Evolutionary conservation across 2,113 vertebrate genomes (phyloP), one percentile per base, ranked within the genome.

Genomic region (Psophia crepitans): DNA sequence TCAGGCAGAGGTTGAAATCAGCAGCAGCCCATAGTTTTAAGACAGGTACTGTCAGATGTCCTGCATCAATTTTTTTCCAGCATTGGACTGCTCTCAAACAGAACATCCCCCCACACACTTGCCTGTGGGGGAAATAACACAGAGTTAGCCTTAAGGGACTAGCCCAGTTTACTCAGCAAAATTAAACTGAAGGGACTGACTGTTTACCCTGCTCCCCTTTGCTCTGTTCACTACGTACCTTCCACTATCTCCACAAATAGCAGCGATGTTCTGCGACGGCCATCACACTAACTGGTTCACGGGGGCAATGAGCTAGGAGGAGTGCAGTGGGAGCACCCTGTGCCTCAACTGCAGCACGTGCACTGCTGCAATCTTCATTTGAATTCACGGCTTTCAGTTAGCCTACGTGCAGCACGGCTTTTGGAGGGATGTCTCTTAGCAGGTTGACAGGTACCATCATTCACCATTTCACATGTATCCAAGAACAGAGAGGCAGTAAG

Each of bases 171-270:
- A 58, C 37, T 74, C 51, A 54, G 58, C 54, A 71, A 58, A 83
- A 80, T 49, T 21, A n/a, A 85, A 0, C 74, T 35, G 53, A 39
- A 58, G 53, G 46, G 13, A 69, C 2, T 15, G 16, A n/a, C 46
- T 68, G 17, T 26, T 87, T 9, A 49, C 41, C 35, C 84, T 14
- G 24, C 53, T 85, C 22, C 12, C 11, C 26, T 54, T n/a, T 30
- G 61, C 57, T 46, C 24, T 49, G 28, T 10, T 90, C 37, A 5
- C 49, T 2, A 14, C 23, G 58, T 32, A 5, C 53, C 18, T 76
- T 53, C 48, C 49, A 13, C 0, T 39, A 20, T 6, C 82, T 76
- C 61, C 57, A 33, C 30, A 8, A 0, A 0, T 0, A 27, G 48
- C 1, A 6, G 30, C 37, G 63, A 20, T 30, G 26, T 11, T 27